Percentiles rank a stretch among this genome's conserved stretches.
These are phyloP conservation scores for Podiceps cristatus DNA, from an alignment of 2,113 vertebrate species.

Conservation along the genomic window DNA sequence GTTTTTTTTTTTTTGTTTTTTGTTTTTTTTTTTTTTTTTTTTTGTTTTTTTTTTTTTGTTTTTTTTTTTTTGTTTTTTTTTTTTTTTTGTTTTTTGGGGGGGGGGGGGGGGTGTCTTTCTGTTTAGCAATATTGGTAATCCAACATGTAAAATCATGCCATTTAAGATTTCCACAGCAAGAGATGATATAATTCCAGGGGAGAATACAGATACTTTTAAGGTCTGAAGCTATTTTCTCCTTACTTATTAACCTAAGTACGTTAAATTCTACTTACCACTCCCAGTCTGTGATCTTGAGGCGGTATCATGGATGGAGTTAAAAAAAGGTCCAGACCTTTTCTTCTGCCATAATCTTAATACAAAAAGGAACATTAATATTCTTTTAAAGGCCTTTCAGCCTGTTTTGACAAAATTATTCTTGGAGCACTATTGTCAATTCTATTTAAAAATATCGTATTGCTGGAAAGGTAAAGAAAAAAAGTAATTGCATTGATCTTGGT, in stretches of 20 bases:
- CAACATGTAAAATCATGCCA: neutral
- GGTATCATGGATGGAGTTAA: neutral
- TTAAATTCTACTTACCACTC: neutral
- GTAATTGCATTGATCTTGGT: neutral
- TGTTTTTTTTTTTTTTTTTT: no score
- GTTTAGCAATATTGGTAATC: neutral
- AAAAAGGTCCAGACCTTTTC: neutral
- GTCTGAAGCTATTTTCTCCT: neutral
- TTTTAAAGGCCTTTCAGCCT: neutral
- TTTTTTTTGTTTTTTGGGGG: no score
- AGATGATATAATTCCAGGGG: neutral
- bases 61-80: no score
- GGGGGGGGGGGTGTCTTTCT: neutral
- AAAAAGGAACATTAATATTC: neutral
- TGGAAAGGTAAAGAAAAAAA: neutral
- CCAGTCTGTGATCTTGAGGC: neutral
- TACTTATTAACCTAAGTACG: neutral
- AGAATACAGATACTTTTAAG: neutral
- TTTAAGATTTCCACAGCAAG: neutral
- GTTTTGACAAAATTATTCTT: neutral
- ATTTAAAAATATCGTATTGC: neutral
- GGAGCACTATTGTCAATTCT: neutral
- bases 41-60: no score
- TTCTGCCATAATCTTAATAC: neutral
- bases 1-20: no score